These are phyloP conservation scores for Drosophila melanosoma DNA, from an alignment of 2,888 invertebrate genomes.

Conservation along the genomic window DNA sequence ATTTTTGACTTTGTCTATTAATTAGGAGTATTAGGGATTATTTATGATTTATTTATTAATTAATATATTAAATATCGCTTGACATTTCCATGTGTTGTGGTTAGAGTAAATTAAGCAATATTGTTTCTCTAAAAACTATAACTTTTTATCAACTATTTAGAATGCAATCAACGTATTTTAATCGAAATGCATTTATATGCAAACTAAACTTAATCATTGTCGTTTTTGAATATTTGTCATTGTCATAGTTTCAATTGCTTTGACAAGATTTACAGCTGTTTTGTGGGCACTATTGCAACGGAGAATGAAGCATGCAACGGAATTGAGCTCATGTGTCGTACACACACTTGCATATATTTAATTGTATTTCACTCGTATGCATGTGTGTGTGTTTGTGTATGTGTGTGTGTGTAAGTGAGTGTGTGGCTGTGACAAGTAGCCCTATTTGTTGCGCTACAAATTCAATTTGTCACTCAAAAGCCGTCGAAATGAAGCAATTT, in stretches of 20 bases:
- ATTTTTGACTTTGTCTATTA: neutral
- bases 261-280: neutral
- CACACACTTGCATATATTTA: slow-evolving; percentile 24
- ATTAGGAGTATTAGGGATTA: neutral
- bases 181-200: neutral
- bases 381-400: slow-evolving; percentile 6
- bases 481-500: slow-evolving; percentile 73
- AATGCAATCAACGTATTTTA: neutral
- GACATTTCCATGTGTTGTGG: neutral
- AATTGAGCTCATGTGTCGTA: slow-evolving; percentile 14
- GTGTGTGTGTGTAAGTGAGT: slow-evolving; percentile 18
- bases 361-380: slow-evolving; percentile 20
- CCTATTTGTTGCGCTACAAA: slow-evolving; percentile 69
- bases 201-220: neutral
- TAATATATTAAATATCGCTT: neutral
- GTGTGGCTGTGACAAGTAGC: slow-evolving; percentile 63
- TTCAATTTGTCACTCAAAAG: slow-evolving; percentile 77
- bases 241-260: neutral
- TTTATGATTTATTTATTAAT: neutral
- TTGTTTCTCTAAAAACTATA: neutral
- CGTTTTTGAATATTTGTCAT: neutral
- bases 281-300: slow-evolving; percentile 1
- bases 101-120: neutral
- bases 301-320: slow-evolving; percentile 1
- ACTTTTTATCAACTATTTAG: neutral